These are phyloP conservation scores for Tokudaia tokunoshimensis DNA, from an alignment of 2,797 vertebrate genomes.

Conservation along the genomic window DNA sequence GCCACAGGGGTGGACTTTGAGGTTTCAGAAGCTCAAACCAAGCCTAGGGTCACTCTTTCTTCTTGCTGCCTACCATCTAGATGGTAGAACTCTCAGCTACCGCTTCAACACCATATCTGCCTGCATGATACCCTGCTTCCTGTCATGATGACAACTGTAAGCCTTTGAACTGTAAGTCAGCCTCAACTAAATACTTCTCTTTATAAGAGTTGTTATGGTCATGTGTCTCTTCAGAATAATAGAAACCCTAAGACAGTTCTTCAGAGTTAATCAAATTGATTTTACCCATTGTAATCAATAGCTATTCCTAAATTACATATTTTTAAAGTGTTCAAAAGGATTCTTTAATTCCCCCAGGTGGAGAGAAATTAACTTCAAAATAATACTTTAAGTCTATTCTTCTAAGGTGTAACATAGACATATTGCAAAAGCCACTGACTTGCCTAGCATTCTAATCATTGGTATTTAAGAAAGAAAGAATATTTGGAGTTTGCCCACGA, in stretches of 20 bases:
- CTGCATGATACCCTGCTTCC: neutral
- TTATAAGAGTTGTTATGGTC: neutral
- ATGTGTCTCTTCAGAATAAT: no score
- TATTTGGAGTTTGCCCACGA: neutral
- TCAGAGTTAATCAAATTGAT: constrained; percentile 56
- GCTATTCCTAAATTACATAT: neutral
- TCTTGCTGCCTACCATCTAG: neutral
- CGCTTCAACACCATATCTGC: neutral
- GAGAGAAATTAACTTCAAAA: constrained; percentile 59
- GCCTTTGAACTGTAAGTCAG: neutral
- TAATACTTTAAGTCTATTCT: neutral
- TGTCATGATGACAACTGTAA: neutral
- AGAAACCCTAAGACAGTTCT: neutral
- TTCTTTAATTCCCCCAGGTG: constrained; percentile 22
- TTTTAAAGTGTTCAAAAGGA: neutral
- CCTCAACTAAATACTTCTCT: neutral
- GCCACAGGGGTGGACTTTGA: neutral
- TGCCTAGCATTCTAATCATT: neutral
- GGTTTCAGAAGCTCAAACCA: neutral
- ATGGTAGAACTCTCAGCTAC: neutral
- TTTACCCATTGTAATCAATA: constrained; percentile 42
- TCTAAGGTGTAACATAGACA: neutral
- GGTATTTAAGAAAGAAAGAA: constrained; percentile 41
- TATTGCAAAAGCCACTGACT: neutral
- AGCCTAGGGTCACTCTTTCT: neutral